Base-by-base conservation (phyloP, 2,113 vertebrate species). In the Pachycephala philippinensis region DNA sequence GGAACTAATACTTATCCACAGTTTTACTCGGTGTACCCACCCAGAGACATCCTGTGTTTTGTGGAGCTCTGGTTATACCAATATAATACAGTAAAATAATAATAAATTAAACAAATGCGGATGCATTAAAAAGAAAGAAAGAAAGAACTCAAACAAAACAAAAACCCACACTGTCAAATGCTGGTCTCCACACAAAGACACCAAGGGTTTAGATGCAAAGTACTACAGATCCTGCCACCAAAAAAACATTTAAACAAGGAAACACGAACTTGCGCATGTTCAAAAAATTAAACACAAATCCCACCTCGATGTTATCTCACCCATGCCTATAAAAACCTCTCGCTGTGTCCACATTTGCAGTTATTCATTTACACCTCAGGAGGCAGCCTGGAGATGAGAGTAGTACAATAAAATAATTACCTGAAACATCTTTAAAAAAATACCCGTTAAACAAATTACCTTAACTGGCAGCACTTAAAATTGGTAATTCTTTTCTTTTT, bases 381-480 rank as follows among this genome's bases (percentile, higher is more conserved):
- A 97, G 96, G 95, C 93, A 97, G 93, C 87, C 92, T 93, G 76
- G 95, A 98, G 94, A 97, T 97, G 97, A 97, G 88, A 98, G 76
- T 94, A 98, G 95, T 97, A 98, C 79, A 96, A 94, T 65, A 97
- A 98, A 97, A 97, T 97, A 98, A 98, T 97, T 95, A 98, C 95
- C 97, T 97, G 95, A 98, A 98, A 97, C 90, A 44, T 95, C 94
- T 88, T 90, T 93, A 97, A 97, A 98, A 97, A 96, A 97, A 98
- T 98, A 98, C 98, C 98, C 97, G 97, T 98, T 97, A 98, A 98
- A 98, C 95, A 97, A 98, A 97, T 98, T 95, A 97, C 87, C 96
- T 89, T 95, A 95, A 97, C 95, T 97, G 98, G 97, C 97, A 98
- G 97, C 97, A 97, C 91, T 97, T 94, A 93, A 97, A 97, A 97